phyloP scores from a whole-genome alignment of 2,888 invertebrate genomes.

The Agonopterix heracliana region DNA sequence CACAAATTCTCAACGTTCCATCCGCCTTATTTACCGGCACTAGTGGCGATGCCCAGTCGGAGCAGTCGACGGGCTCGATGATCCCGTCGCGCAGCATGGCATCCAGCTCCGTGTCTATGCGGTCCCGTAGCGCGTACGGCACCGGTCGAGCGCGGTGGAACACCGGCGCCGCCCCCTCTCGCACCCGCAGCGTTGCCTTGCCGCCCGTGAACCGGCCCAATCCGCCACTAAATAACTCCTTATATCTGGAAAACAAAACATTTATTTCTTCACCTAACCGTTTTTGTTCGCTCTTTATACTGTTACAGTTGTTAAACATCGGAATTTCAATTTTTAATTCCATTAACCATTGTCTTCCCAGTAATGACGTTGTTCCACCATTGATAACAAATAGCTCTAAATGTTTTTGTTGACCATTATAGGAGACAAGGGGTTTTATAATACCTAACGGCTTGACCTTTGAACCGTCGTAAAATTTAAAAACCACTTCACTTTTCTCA shows the following conservation, averaged over 20 bases:
- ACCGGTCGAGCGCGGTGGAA: too few species aligned
- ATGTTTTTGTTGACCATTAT: not conserved
- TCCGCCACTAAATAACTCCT: constrained; percentile 5
- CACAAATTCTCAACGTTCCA: not conserved
- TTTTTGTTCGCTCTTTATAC: not conserved
- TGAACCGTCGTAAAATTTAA: not conserved
- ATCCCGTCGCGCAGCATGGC: too few species aligned
- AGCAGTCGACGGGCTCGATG: too few species aligned
- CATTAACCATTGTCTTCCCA: constrained; percentile 2
- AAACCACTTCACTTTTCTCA: not conserved
- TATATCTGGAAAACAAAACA: constrained; percentile 4
- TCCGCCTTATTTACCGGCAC: not conserved
- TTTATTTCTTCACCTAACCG: not conserved
- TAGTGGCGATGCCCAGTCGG: not conserved
- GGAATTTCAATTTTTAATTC: constrained; percentile 6
- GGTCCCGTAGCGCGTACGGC: constrained; percentile 3
- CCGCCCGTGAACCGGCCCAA: too few species aligned
- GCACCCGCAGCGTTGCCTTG: too few species aligned
- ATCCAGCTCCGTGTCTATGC: too few species aligned
- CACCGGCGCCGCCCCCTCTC: too few species aligned
- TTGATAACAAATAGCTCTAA: constrained; percentile 9
- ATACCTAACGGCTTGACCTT: not conserved
- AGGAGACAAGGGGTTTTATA: not conserved
- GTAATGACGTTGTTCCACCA: constrained; percentile 5
- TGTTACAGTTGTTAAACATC: not conserved